phyloP scores from a whole-genome alignment of 2,888 invertebrate species.

The Clepsis dumicolana region DNA sequence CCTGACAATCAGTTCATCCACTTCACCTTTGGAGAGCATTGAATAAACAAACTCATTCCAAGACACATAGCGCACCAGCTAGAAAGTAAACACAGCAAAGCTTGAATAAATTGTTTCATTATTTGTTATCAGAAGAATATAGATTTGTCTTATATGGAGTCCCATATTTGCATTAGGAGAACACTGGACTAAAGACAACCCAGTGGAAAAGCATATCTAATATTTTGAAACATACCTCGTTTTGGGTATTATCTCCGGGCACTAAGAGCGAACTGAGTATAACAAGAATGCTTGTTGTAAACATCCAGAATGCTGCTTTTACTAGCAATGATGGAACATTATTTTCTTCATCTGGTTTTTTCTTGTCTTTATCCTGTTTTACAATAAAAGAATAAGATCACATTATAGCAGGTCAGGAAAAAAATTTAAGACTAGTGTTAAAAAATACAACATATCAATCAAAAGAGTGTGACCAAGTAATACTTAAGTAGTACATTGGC shows the following conservation, averaged over 20 bases:
- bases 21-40: conserved; percentile 97
- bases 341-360: conserved; percentile 87
- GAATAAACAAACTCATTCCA: conserved; percentile 99
- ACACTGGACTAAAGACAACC: too few relatives aligned
- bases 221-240: too few relatives aligned
- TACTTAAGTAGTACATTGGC: too few relatives aligned
- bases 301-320: conserved; percentile 93
- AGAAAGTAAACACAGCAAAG: too few relatives aligned
- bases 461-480: too few relatives aligned
- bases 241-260: conserved; percentile 89
- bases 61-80: conserved; percentile 92
- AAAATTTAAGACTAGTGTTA: too few relatives aligned
- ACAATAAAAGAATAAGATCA: neutral
- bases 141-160: too few relatives aligned
- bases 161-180: too few relatives aligned
- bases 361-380: conserved; percentile 68
- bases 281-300: conserved; percentile 91
- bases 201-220: too few relatives aligned
- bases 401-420: neutral
- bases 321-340: conserved; percentile 90
- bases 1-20: conserved; percentile 93
- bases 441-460: too few relatives aligned
- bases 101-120: too few relatives aligned
- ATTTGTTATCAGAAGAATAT: too few relatives aligned
- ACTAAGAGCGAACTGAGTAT: conserved; percentile 90